Percentiles rank a stretch among this genome's conserved stretches.
phyloP scores from a whole-genome alignment of 2,888 invertebrate species.

The Drosophila limbata region DNA sequence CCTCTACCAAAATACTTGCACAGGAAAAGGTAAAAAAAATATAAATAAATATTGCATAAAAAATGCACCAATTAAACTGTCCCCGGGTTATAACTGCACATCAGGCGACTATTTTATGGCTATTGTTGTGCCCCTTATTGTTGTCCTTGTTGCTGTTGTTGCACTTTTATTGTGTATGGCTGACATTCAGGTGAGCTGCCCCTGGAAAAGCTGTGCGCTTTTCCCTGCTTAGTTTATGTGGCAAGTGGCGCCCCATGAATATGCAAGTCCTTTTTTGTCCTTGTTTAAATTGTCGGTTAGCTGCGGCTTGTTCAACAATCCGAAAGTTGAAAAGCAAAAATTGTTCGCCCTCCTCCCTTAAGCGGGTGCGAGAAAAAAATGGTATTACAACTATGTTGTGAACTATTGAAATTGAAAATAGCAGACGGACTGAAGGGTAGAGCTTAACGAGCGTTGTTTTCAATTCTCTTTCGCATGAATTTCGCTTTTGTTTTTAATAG shows the following conservation, averaged over 20 bases:
- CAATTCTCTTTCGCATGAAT: constrained; percentile 19
- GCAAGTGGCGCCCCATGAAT: constrained; percentile 65
- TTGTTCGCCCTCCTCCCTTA: not conserved
- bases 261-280: constrained; percentile 57
- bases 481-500: constrained; percentile 10
- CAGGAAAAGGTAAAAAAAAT: constrained; percentile 3
- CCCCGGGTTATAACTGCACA: constrained; percentile 81
- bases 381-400: constrained; percentile 41
- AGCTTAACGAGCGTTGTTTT: constrained; percentile 26
- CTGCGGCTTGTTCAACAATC: constrained; percentile 58
- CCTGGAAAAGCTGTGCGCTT: constrained; percentile 29
- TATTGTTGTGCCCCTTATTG: constrained; percentile 29
- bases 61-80: constrained; percentile 84
- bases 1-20: constrained; percentile 50
- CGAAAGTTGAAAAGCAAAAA: constrained; percentile 46
- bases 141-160: not conserved
- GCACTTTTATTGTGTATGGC: constrained; percentile 51
- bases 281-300: constrained; percentile 28
- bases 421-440: constrained; percentile 12
- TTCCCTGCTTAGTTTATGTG: constrained; percentile 67
- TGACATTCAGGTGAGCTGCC: constrained; percentile 49
- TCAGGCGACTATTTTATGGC: constrained; percentile 81
- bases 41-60: constrained; percentile 60
- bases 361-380: constrained; percentile 3
- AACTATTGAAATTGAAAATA: constrained; percentile 50